Conservation (phyloP, 1,140 invertebrate species). For the Paraescarpia echinospica region DNA sequence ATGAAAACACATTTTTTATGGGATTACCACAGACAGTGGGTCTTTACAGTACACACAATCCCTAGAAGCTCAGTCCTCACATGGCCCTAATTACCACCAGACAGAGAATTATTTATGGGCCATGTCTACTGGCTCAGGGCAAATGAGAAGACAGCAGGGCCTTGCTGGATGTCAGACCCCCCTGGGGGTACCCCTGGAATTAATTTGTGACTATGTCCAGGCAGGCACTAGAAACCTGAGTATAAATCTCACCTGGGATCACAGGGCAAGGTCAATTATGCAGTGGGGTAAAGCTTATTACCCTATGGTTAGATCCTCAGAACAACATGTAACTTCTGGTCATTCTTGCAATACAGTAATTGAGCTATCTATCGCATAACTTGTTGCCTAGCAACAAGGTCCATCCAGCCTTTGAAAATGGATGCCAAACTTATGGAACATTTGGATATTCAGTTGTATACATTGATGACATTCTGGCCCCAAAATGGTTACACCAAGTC, state of each 20-base stretch:
- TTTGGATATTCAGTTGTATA: too few relatives aligned
- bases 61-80: neutral
- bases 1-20: neutral
- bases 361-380: too few relatives aligned
- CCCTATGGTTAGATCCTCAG: too few relatives aligned
- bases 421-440: too few relatives aligned
- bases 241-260: neutral
- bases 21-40: neutral
- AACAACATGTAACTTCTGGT: neutral
- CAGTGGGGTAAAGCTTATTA: neutral
- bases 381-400: too few relatives aligned
- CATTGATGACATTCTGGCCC: too few relatives aligned
- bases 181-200: neutral
- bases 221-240: neutral
- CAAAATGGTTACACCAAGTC: too few relatives aligned
- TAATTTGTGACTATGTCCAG: neutral
- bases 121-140: neutral
- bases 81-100: neutral
- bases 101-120: neutral
- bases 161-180: neutral
- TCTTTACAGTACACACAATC: neutral
- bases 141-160: neutral
- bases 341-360: too few relatives aligned
- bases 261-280: neutral
- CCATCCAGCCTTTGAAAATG: too few relatives aligned